Evolutionary conservation across 2,888 invertebrate species (phyloP).

Genomic region (Merodon equestris): DNA sequence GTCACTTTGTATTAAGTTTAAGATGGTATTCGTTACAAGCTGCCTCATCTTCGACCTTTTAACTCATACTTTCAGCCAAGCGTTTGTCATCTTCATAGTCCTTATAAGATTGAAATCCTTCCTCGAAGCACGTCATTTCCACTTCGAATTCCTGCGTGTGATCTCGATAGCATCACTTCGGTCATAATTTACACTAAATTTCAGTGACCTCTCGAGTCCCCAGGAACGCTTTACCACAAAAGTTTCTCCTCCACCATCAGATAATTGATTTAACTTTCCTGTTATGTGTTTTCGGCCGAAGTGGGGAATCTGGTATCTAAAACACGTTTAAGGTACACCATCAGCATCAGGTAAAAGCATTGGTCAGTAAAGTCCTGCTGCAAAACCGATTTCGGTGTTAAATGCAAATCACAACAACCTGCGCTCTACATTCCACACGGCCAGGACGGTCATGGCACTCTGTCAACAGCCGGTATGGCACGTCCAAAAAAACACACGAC

Average conservation of each 20-base stretch:
- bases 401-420: slow-evolving; percentile 55
- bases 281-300: slow-evolving; percentile 28
- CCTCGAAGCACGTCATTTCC: not conserved
- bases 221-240: not conserved
- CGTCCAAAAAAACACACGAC: slow-evolving; percentile 3
- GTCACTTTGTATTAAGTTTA: too few species aligned
- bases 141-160: not conserved
- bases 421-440: slow-evolving; percentile 21
- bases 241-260: slow-evolving; percentile 8
- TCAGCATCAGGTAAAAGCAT: slow-evolving; percentile 21
- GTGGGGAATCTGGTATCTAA: slow-evolving; percentile 21
- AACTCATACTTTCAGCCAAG: too few species aligned
- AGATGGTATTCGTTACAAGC: too few species aligned
- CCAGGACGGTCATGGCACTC: slow-evolving; percentile 21
- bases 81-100: too few species aligned
- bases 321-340: slow-evolving; percentile 28
- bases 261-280: slow-evolving; percentile 45
- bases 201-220: slow-evolving; percentile 33
- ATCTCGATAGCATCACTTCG: slow-evolving; percentile 17
- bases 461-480: slow-evolving; percentile 51
- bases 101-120: too few species aligned
- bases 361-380: slow-evolving; percentile 15
- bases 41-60: too few species aligned
- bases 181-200: slow-evolving; percentile 46
- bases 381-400: slow-evolving; percentile 52